Conservation (phyloP, 2,113 vertebrate genomes). For the Pseudorectes ferrugineus region DNA sequence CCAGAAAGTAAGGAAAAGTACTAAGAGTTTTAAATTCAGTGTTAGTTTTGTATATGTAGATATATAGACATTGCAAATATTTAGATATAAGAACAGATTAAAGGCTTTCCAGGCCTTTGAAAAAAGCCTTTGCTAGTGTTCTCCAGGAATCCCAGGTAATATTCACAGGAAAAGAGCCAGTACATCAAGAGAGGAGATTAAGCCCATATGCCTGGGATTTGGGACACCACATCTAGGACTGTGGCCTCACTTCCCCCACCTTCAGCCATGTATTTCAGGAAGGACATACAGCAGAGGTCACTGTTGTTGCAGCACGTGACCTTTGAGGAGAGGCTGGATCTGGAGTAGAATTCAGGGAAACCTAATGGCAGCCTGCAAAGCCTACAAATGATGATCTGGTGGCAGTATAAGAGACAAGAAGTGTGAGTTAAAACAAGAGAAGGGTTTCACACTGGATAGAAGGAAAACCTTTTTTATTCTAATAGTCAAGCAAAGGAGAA, state of each 20-base stretch:
- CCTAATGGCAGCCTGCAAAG: neutral
- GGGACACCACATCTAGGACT: neutral
- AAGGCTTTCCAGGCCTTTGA: neutral
- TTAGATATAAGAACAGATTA: neutral
- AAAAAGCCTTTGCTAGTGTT: neutral
- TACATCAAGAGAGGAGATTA: neutral
- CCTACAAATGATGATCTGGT: neutral
- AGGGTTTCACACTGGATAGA: neutral
- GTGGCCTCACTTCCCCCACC: rapidly evolving
- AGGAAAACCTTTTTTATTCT: neutral
- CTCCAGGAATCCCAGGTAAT: neutral
- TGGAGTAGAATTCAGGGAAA: neutral
- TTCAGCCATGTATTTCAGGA: neutral
- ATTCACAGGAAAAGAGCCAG: neutral
- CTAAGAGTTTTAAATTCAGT: neutral
- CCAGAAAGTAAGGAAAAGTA: neutral
- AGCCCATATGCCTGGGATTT: neutral
- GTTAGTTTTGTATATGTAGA: neutral
- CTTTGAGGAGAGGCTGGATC: neutral
- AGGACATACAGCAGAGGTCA: neutral
- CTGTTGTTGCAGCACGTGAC: neutral
- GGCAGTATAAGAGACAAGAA: neutral
- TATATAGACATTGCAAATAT: neutral
- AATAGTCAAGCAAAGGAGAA: neutral
- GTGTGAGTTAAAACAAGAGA: neutral